Percentiles rank a stretch among this genome's conserved stretches.
These are phyloP conservation scores for Aphelocoma californica DNA, from an alignment of 2,797 vertebrate species.

Conservation along the genomic window DNA sequence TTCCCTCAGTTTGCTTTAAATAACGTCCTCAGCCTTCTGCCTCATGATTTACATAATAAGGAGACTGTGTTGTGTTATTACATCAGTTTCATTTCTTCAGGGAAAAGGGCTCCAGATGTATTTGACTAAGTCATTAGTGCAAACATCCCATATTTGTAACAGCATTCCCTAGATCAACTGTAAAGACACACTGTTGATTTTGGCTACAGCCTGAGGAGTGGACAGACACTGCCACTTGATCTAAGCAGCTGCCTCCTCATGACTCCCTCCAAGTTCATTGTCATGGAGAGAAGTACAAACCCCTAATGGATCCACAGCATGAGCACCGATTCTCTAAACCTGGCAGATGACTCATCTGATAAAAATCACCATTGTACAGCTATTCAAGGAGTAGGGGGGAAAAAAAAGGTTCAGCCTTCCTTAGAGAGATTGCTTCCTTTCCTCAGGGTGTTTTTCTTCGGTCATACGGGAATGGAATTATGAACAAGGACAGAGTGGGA, in stretches of 20 bases:
- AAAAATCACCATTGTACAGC: constrained; percentile 41
- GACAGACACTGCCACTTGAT: constrained; percentile 44
- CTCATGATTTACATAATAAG: constrained; percentile 64
- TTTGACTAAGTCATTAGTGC: constrained; percentile 57
- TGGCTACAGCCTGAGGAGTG: constrained; percentile 15
- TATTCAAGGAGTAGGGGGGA: not conserved
- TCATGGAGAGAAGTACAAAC: constrained; percentile 44
- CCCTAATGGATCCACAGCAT: constrained; percentile 34
- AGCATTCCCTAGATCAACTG: constrained; percentile 28
- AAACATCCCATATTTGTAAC: constrained; percentile 51
- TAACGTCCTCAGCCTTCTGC: not conserved
- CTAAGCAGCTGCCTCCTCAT: constrained; percentile 36
- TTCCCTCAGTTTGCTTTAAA: constrained; percentile 47
- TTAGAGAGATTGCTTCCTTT: constrained; percentile 28
- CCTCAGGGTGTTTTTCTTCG: not conserved
- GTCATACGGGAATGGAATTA: constrained; percentile 19
- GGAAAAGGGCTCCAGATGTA: constrained; percentile 55
- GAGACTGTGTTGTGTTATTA: constrained; percentile 41
- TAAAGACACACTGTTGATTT: constrained; percentile 51
- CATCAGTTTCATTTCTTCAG: constrained; percentile 45
- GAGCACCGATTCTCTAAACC: not conserved
- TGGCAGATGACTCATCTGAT: constrained; percentile 51
- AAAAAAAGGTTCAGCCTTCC: not conserved
- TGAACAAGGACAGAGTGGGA: not conserved
- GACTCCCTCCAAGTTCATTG: not conserved